Conservation (phyloP, 2,888 invertebrate genomes). For the Rhamnusium bicolor region DNA sequence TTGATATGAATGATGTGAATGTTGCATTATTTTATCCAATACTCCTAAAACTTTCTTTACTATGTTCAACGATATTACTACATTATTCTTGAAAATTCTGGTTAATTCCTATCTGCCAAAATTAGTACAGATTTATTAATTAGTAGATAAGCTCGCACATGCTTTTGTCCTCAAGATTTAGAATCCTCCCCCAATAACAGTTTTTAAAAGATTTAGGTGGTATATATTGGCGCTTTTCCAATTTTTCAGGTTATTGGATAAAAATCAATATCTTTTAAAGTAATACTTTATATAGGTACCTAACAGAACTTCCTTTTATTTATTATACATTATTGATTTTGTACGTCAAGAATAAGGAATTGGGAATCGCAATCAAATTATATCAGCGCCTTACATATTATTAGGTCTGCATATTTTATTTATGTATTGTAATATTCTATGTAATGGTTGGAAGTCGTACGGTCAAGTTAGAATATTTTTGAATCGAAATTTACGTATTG, state of each 20-base stretch:
- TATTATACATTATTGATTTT: constrained; percentile 19
- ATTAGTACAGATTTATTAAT: not conserved
- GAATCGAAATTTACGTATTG: not conserved
- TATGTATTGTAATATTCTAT: not conserved
- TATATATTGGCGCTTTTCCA: not conserved
- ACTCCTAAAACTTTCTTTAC: too few relatives aligned
- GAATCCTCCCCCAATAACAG: not conserved
- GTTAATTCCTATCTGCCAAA: not conserved
- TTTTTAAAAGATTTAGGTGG: not conserved
- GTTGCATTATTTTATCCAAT: too few relatives aligned
- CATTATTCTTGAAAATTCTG: too few relatives aligned
- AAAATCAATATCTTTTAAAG: constrained; percentile 3
- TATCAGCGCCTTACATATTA: constrained; percentile 7
- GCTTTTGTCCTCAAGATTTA: not conserved
- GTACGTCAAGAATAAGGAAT: constrained; percentile 15
- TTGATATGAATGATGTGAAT: too few relatives aligned
- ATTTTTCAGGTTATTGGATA: not conserved
- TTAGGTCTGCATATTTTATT: constrained; percentile 2
- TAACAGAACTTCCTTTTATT: constrained; percentile 3
- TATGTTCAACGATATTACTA: too few relatives aligned
- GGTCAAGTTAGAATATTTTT: not conserved
- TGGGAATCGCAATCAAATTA: constrained; percentile 10
- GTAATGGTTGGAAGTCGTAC: not conserved
- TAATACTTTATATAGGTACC: constrained; percentile 8
- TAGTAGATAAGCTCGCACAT: not conserved